Evolutionary conservation across 2,797 vertebrate genomes (phyloP), one percentile per base, ranked within the genome.

Genomic region (Schizopygopsis malacanthus): DNA sequence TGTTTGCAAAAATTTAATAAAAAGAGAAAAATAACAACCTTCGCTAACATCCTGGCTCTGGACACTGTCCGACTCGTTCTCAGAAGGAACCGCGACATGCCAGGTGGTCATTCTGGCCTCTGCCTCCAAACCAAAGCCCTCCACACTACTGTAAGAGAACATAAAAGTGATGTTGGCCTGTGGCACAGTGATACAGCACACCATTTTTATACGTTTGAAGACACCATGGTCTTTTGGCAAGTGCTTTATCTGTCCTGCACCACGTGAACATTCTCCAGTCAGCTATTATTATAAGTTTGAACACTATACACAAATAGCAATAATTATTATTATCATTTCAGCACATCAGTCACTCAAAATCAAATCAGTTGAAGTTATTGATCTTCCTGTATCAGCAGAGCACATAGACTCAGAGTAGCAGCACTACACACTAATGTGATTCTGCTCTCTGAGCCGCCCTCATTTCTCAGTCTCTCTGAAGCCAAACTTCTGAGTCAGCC

Each of bases 51-150:
- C 98, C 77, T 99, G 97, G 92, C 92, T 98, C 93, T 98, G 97
- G 9, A 95, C 91, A 20, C 95, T 90, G 78, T 99, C 97, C 0
- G 96, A 90, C 54, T 98, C 97, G 11, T 97, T 96, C 90, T 99
- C 98, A 0, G 97, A 92, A 10, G 98, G 96, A 84, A 99, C 98
- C 96, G 98, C 98, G 59, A 99, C 96, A 82, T 99, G 98, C 98
- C 98, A 99, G 41, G 98, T 99, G 6, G 98, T 99, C 98, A 99
- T 99, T 87, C 98, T 95, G 79, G 98, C 98, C 94, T 99, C 98
- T 20, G 98, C 98, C 94, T 99, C 98, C 93, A 99, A 92, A 83
- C 98, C 98, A 87, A 99, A 99, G 20, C 98, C 98, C 87, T 99
- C 98, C 86, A 98, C 96, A 0, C 96, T 97, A 69, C 98, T 99